These are phyloP conservation scores for Myodes glareolus DNA, from an alignment of 2,113 vertebrate species.

Conservation along the genomic window DNA sequence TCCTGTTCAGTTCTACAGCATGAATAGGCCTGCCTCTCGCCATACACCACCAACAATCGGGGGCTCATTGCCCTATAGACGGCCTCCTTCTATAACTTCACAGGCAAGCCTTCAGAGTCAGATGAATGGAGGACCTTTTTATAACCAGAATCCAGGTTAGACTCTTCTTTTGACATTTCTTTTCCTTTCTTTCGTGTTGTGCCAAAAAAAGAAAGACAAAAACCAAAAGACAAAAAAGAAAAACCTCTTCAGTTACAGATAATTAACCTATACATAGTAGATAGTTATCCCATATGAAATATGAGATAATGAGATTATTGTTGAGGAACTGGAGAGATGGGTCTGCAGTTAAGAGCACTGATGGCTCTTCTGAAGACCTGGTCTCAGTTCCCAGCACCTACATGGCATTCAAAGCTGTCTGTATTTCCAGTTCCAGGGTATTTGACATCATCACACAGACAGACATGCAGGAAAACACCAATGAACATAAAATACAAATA, in stretches of 20 bases:
- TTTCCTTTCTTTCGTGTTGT: background rate
- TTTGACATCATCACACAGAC: background rate
- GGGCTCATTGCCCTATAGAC: slow-evolving; percentile 96
- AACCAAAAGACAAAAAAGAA: background rate
- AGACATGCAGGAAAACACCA: background rate
- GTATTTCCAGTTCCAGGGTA: background rate
- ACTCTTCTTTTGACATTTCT: background rate
- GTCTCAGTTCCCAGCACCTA: background rate
- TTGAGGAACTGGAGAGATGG: background rate
- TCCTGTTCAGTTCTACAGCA: slow-evolving; percentile 98
- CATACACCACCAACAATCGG: slow-evolving; percentile 92
- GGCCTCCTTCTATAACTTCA: slow-evolving; percentile 95
- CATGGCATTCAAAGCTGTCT: background rate
- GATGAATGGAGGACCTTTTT: slow-evolving; percentile 96
- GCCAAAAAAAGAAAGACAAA: background rate
- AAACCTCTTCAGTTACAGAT: background rate
- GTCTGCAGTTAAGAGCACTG: background rate
- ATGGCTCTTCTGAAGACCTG: background rate
- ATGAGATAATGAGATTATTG: background rate
- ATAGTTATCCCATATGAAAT: background rate
- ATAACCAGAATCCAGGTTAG: slow-evolving; percentile 95
- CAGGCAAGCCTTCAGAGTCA: slow-evolving; percentile 94
- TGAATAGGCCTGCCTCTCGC: slow-evolving; percentile 94
- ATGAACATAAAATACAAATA: background rate
- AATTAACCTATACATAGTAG: background rate